Conservation (phyloP, 2,113 vertebrate species). For the Lepus europaeus region DNA sequence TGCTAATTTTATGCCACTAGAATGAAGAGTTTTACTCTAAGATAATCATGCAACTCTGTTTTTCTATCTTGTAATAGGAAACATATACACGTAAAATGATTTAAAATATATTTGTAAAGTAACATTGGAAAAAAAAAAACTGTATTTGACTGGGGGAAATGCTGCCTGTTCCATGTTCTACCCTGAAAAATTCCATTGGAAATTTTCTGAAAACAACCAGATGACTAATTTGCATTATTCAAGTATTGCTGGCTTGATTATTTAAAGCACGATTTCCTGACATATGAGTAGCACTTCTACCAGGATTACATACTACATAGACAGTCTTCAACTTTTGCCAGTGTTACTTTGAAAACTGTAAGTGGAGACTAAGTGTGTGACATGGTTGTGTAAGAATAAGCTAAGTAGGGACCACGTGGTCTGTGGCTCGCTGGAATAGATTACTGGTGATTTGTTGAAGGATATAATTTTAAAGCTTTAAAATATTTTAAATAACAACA, state of each 20-base stretch:
- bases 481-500: conserved; percentile 34
- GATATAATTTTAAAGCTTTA: not conserved
- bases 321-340: not conserved
- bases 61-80: not conserved
- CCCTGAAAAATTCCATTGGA: conserved; percentile 46
- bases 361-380: not conserved
- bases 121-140: not conserved
- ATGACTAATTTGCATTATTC: conserved; percentile 12
- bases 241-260: not conserved
- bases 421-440: not conserved
- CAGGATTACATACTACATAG: not conserved
- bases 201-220: conserved; percentile 7
- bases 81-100: not conserved
- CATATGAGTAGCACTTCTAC: not conserved
- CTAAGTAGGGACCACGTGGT: not conserved
- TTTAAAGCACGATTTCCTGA: not conserved
- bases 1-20: conserved; percentile 9
- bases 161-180: not conserved
- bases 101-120: not conserved
- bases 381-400: not conserved
- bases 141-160: not conserved
- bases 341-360: not conserved
- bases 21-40: not conserved
- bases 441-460: conserved; percentile 32
- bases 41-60: not conserved